phyloP scores from a whole-genome alignment of 2,113 vertebrate species.

The Chamaetylas fuelleborni region DNA sequence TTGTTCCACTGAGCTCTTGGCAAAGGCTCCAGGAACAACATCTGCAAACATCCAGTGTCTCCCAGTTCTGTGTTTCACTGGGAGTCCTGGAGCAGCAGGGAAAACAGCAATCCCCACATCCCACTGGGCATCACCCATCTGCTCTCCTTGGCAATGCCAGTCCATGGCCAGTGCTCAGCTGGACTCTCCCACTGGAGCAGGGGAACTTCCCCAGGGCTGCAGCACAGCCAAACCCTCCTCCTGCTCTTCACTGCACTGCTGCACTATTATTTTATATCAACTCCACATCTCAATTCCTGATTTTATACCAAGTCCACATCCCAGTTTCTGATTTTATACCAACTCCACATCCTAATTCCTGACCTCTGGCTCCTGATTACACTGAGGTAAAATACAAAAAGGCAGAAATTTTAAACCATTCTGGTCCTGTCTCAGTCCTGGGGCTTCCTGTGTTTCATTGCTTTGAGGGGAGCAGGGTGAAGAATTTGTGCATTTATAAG shows the following conservation, averaged over 20 bases:
- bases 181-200: neutral
- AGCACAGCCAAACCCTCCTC: neutral
- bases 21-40: neutral
- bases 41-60: neutral
- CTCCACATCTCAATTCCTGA: too few species aligned
- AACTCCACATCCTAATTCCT: neutral
- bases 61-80: neutral
- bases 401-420: neutral
- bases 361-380: neutral
- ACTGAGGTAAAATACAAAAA: rapidly evolving
- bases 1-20: constrained; percentile 1
- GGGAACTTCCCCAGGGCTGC: neutral
- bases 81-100: neutral
- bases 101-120: neutral
- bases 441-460: neutral
- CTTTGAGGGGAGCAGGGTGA: neutral
- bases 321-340: too few species aligned
- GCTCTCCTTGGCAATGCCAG: neutral
- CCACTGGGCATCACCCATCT: neutral
- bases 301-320: too few species aligned
- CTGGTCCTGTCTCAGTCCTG: too few species aligned
- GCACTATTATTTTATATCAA: neutral
- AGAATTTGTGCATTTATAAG: neutral
- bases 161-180: neutral
- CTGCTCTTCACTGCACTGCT: neutral